Evolutionary conservation across 2,888 invertebrate species (phyloP).

Genomic region (Tortrix viridana): DNA sequence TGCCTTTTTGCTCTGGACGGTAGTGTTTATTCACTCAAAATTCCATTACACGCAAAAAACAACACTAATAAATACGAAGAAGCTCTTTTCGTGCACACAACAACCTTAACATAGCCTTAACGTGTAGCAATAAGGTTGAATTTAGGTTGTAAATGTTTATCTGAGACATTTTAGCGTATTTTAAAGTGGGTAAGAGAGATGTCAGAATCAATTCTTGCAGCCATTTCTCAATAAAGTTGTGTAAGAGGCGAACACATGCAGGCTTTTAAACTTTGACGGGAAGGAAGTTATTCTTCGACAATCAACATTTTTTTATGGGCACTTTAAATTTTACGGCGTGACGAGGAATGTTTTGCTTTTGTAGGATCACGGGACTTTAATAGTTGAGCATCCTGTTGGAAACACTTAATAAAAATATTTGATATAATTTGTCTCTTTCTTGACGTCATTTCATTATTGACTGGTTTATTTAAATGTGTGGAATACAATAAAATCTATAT

Average conservation of each 20-base stretch:
- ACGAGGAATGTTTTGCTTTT: neutral
- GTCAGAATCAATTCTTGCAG: slow-evolving; percentile 78
- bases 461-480: too few species aligned
- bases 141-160: slow-evolving; percentile 36
- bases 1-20: too few species aligned
- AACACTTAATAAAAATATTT: too few species aligned
- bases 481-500: too few species aligned
- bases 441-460: too few species aligned
- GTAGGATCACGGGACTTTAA: too few species aligned
- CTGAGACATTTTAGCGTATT: slow-evolving; percentile 67
- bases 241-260: slow-evolving; percentile 60
- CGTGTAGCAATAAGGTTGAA: slow-evolving; percentile 20
- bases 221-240: slow-evolving; percentile 81
- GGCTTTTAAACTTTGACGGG: slow-evolving; percentile 79
- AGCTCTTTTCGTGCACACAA: slow-evolving; percentile 61
- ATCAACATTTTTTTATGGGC: slow-evolving; percentile 25
- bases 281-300: slow-evolving; percentile 39
- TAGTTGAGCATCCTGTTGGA: too few species aligned
- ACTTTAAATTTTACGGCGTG: slow-evolving; percentile 2
- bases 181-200: slow-evolving; percentile 67
- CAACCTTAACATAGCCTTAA: slow-evolving; percentile 44
- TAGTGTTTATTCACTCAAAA: slow-evolving; percentile 82
- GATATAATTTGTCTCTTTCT: too few species aligned
- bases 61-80: slow-evolving; percentile 77
- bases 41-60: slow-evolving; percentile 79